Percentiles rank a stretch among this genome's conserved stretches.
These are phyloP conservation scores for Choristoneura fumiferana DNA, from an alignment of 1,140 invertebrate genomes.

Conservation along the genomic window DNA sequence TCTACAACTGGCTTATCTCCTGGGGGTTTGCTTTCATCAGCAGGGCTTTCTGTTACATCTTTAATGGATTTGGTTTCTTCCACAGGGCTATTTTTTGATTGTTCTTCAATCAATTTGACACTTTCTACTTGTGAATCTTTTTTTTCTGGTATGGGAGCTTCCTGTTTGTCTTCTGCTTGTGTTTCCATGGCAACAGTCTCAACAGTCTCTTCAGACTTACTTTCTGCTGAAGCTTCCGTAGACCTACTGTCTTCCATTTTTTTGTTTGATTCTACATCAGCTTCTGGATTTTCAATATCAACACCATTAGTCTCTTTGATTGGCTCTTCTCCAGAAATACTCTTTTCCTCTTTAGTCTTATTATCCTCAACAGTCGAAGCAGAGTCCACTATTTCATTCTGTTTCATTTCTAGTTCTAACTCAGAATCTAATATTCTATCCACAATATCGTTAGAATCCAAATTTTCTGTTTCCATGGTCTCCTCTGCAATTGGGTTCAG, in stretches of 20 bases:
- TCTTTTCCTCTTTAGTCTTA: constrained; percentile 13
- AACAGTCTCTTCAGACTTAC: neutral
- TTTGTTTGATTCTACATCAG: constrained; percentile 12
- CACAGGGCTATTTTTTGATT: constrained; percentile 18
- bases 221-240: neutral
- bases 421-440: constrained; percentile 61
- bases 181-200: neutral
- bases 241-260: neutral
- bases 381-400: constrained; percentile 30
- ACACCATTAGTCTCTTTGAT: constrained; percentile 25
- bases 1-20: neutral
- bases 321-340: constrained; percentile 28
- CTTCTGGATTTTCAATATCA: constrained; percentile 23
- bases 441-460: constrained; percentile 60
- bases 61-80: neutral
- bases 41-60: neutral
- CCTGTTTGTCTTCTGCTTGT: constrained; percentile 22
- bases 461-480: constrained; percentile 62
- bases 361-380: neutral
- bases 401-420: constrained; percentile 56
- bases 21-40: neutral
- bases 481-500: constrained; percentile 64
- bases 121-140: constrained; percentile 26
- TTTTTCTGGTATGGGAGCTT: constrained; percentile 16
- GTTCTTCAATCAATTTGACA: constrained; percentile 22